Base-by-base conservation (phyloP, 2,888 invertebrate genomes). In the Agrochola litura region DNA sequence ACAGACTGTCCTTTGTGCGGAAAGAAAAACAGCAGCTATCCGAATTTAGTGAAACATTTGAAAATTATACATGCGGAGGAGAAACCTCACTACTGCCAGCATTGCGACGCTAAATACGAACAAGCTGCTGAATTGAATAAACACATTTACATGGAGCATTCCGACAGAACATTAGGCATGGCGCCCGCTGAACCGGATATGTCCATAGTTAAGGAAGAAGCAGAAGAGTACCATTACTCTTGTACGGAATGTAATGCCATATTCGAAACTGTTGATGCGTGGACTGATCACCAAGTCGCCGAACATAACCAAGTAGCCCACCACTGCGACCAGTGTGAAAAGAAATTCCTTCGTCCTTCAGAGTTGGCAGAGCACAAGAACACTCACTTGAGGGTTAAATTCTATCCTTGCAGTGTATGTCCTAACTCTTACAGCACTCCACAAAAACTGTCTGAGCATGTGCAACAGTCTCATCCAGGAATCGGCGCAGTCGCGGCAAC, bases 351-450 rank as follows among this genome's bases (percentile, higher is more conserved):
- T 69, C 96, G 97, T 8, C 97, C 97, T 43, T 95, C 96, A 0
- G 97, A 98, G 84, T 93, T 98, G 4, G 97, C 97, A 0, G 97
- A 98, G 88, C 98, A 98, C 89, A 97, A 97, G 81, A 97, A 97
- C 88, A 97, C 97, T 9, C 98, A 98, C 91, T 94, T 98, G 82
- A 97, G 97, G 86, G 97, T 98, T 4, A 98, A 98, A 88, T 97
- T 98, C 69, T 98, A 97, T 83, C 97, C 97, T 0, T 97, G 97
- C 85, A 97, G 96, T 41, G 92, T 97, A 43, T 97, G 97, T 81
- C 92, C 97, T 2, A 97, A 97, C 83, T 97, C 97, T 58, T 97
- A 97, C 89, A 97, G 97, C 86, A 97, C 97, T 70, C 97, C 97
- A 0, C 97, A 97, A 88, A 97, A 97, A 69, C 92, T 97, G 63